Evolutionary conservation across 2,797 vertebrate genomes (phyloP).

Genomic region (Cyclura pinguis): DNA sequence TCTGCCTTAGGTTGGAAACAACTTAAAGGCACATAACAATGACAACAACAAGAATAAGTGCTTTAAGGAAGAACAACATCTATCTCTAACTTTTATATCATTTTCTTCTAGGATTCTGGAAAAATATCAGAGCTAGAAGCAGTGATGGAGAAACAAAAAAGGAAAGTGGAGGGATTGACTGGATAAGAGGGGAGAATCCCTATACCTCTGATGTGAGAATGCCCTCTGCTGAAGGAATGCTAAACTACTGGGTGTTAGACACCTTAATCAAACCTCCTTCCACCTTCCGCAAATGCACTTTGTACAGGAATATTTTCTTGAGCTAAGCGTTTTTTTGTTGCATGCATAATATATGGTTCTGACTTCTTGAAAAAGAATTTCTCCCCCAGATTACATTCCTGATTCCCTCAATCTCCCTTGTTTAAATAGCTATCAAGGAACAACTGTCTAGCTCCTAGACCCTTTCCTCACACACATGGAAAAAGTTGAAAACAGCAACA

Average conservation of each 20-base stretch:
- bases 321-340: background rate
- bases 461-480: background rate
- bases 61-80: background rate
- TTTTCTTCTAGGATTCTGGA: constrained; percentile 81
- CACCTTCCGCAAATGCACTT: background rate
- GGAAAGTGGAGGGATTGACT: constrained; percentile 82
- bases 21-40: too few species aligned
- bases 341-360: background rate
- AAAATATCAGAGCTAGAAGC: constrained; percentile 86
- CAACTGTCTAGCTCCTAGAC: background rate
- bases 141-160: constrained; percentile 92
- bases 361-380: background rate
- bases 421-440: background rate
- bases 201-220: background rate
- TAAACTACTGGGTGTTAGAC: background rate
- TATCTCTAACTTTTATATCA: background rate
- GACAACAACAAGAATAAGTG: too few species aligned
- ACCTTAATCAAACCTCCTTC: background rate
- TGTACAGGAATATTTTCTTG: background rate
- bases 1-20: too few species aligned
- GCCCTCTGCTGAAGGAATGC: constrained; percentile 3
- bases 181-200: background rate
- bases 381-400: background rate
- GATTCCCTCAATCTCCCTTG: background rate
- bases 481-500: background rate